Evolutionary conservation across 2,113 vertebrate genomes (phyloP).

Genomic region (Mungos mungo): DNA sequence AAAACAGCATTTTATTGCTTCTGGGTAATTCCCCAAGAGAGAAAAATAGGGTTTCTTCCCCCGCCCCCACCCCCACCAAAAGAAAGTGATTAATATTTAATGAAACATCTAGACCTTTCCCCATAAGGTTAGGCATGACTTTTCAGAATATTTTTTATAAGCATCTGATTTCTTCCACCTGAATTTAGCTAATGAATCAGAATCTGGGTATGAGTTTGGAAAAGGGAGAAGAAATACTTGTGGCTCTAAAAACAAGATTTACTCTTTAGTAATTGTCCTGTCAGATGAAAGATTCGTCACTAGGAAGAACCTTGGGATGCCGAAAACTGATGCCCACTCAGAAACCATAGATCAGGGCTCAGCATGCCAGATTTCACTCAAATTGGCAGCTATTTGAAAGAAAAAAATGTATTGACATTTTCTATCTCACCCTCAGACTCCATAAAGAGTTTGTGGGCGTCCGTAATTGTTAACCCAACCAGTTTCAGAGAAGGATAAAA

Average conservation of each 20-base stretch:
- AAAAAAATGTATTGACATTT: not conserved
- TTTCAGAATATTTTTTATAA: constrained; percentile 43
- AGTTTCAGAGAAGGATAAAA: not conserved
- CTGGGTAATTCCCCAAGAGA: constrained; percentile 64
- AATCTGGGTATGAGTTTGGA: constrained; percentile 16
- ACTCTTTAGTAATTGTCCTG: not conserved
- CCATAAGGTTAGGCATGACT: constrained; percentile 48
- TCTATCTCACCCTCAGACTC: not conserved
- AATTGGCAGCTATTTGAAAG: not conserved
- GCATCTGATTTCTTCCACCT: constrained; percentile 56
- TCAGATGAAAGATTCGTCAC: not conserved
- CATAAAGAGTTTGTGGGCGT: not conserved
- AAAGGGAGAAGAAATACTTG: not conserved
- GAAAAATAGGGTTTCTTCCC: constrained; percentile 55
- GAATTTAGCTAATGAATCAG: not conserved
- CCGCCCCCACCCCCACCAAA: not conserved
- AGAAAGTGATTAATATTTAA: constrained; percentile 75
- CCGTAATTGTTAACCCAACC: not conserved
- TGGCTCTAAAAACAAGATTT: not conserved
- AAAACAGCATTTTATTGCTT: constrained; percentile 72
- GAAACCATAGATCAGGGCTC: not conserved
- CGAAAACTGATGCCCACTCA: not conserved
- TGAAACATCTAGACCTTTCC: constrained; percentile 58
- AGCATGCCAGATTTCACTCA: not conserved
- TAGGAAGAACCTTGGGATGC: not conserved